Evolutionary conservation across 2,888 invertebrate species (phyloP).

Genomic region (Barypeithes pellucidus): DNA sequence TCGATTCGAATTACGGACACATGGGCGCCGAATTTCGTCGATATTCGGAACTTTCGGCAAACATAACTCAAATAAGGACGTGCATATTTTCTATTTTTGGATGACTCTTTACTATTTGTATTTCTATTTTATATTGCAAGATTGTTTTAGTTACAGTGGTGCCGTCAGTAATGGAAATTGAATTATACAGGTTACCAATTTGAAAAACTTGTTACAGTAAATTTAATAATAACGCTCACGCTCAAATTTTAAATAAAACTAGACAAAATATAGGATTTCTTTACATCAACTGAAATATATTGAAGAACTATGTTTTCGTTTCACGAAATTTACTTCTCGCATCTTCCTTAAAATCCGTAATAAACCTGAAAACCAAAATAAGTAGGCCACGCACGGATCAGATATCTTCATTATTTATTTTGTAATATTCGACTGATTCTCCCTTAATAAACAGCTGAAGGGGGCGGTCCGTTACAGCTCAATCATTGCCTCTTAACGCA

Average conservation of each 20-base stretch:
- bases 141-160: neutral
- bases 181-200: too few species aligned
- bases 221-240: too few species aligned
- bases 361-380: constrained; percentile 1
- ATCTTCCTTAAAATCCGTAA: neutral
- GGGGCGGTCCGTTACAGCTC: constrained; percentile 10
- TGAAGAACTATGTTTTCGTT: too few species aligned
- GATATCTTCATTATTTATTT: constrained; percentile 19
- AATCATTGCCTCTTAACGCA: constrained; percentile 15
- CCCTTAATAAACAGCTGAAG: constrained; percentile 22
- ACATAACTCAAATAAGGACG: neutral
- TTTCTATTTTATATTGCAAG: neutral
- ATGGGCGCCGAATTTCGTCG: constrained; percentile 12
- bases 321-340: too few species aligned
- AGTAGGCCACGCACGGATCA: neutral
- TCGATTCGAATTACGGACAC: constrained; percentile 9
- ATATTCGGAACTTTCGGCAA: constrained; percentile 2
- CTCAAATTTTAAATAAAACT: too few species aligned
- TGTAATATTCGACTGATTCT: constrained; percentile 11
- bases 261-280: too few species aligned
- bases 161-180: too few species aligned
- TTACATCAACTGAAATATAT: too few species aligned
- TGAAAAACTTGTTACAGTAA: too few species aligned
- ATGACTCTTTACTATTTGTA: neutral
- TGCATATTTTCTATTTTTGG: neutral